Percentiles rank a stretch among this genome's conserved stretches.
Evolutionary conservation across 2,888 invertebrate species (phyloP).

Genomic region (Caenorhabditis angaria): DNA sequence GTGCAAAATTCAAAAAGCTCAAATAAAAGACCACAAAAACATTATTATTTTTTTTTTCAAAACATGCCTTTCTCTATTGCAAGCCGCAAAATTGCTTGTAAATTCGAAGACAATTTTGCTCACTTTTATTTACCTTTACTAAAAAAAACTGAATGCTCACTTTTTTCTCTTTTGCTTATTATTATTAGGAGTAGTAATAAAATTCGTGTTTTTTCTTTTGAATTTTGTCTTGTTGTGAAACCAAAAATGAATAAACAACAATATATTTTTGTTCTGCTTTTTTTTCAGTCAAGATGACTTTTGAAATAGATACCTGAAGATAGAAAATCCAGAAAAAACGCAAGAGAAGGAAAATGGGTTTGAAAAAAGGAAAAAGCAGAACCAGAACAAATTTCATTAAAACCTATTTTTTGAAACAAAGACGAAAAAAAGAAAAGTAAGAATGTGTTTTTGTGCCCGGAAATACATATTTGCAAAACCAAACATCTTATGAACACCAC

Average conservation of each 20-base stretch:
- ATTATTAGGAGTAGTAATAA: conserved; percentile 4
- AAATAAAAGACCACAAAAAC: too few relatives aligned
- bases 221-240: conserved; percentile 4
- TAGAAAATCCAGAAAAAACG: too few relatives aligned
- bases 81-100: conserved; percentile 18
- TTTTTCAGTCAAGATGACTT: not conserved
- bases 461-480: not conserved
- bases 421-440: not conserved
- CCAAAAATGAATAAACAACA: not conserved
- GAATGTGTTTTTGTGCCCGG: not conserved
- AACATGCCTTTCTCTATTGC: not conserved
- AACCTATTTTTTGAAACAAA: not conserved
- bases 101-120: conserved; percentile 19
- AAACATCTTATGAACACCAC: not conserved
- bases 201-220: conserved; percentile 4
- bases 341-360: not conserved
- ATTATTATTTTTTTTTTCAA: not conserved
- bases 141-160: not conserved
- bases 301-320: not conserved
- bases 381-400: conserved; percentile 2
- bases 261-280: not conserved
- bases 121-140: not conserved
- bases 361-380: not conserved
- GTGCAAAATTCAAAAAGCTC: too few relatives aligned
- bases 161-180: too few relatives aligned